Evolutionary conservation across 2,888 invertebrate genomes (phyloP).

Genomic region (Phaedon cochleariae): DNA sequence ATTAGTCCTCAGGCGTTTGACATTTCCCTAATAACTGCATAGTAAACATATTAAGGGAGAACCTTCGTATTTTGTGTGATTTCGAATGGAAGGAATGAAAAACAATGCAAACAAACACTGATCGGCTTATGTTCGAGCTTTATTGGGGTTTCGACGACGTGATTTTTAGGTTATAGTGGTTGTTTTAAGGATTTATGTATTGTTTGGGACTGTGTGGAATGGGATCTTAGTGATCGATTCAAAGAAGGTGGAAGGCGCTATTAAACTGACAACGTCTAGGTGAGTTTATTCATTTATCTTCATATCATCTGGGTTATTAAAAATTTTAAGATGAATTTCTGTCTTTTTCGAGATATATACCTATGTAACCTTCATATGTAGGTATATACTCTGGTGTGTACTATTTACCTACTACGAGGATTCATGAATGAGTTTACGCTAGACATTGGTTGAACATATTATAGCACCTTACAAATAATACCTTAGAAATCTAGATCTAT

Average conservation of each 20-base stretch:
- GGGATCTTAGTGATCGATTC: slow-evolving; percentile 16
- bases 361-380: too few relatives aligned
- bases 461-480: too few relatives aligned
- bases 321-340: too few relatives aligned
- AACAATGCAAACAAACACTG: slow-evolving; percentile 11
- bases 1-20: slow-evolving; percentile 31
- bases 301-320: too few relatives aligned
- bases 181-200: slow-evolving; percentile 5
- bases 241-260: slow-evolving; percentile 2
- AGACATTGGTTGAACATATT: too few relatives aligned
- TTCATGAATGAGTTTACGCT: not conserved
- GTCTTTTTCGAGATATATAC: too few relatives aligned
- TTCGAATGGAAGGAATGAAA: not conserved
- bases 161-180: slow-evolving; percentile 19
- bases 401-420: not conserved
- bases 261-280: slow-evolving; percentile 8
- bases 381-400: not conserved
- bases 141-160: slow-evolving; percentile 3
- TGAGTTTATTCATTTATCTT: too few relatives aligned
- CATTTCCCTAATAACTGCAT: slow-evolving; percentile 30
- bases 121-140: not conserved
- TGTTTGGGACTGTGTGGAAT: slow-evolving; percentile 9
- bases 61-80: slow-evolving; percentile 2
- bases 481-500: too few relatives aligned
- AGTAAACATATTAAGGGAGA: slow-evolving; percentile 13